phyloP scores from a whole-genome alignment of 2,797 vertebrate genomes.

The Capromys pilorides region DNA sequence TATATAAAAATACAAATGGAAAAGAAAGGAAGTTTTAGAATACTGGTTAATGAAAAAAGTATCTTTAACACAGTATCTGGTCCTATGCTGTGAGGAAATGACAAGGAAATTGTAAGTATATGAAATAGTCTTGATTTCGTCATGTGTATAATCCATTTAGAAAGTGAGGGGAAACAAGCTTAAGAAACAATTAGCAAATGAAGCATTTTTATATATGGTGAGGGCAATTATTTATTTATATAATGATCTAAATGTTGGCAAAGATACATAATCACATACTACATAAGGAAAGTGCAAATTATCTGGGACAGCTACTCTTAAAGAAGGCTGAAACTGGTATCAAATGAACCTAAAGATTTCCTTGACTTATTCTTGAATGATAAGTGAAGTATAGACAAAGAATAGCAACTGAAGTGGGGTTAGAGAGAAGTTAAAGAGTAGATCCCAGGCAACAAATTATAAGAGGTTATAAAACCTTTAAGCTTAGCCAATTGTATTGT shows the following conservation, averaged over 20 bases:
- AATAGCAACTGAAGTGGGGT: background rate
- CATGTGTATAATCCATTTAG: slow-evolving; percentile 9
- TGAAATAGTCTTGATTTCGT: background rate
- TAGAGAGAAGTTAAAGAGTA: background rate
- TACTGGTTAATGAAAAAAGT: background rate
- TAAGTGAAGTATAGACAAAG: background rate
- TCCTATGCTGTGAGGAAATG: background rate
- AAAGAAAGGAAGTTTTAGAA: background rate
- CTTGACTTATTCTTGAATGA: background rate
- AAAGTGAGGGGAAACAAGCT: background rate
- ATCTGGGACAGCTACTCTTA: background rate
- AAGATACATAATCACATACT: background rate
- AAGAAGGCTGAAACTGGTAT: background rate
- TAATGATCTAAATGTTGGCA: background rate
- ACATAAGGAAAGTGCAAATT: slow-evolving; percentile 4
- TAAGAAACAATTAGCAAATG: background rate
- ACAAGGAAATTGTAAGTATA: background rate
- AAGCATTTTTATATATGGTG: background rate
- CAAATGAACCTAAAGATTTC: background rate
- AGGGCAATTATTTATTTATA: background rate
- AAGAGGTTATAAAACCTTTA: background rate
- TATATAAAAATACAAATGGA: background rate
- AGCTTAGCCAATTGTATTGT: background rate
- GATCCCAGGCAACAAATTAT: background rate
- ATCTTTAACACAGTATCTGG: background rate